Percentiles rank a stretch among this genome's conserved stretches.
Conservation (phyloP, 2,888 invertebrate species). For the Amaurobius ferox region DNA sequence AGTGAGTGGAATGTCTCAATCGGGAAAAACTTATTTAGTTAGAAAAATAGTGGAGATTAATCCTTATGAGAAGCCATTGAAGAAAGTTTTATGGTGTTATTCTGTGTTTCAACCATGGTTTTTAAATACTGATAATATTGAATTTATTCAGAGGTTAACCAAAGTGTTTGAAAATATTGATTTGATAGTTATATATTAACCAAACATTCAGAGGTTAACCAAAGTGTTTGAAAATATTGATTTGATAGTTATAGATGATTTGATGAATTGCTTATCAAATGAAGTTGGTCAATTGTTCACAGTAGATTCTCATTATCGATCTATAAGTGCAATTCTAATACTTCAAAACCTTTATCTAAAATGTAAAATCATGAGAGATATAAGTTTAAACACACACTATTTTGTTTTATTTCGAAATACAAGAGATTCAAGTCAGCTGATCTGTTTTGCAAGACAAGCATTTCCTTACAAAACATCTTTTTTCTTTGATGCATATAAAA, state of each 20-base stretch:
- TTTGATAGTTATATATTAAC: constrained; percentile 24
- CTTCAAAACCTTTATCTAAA: constrained; percentile 40
- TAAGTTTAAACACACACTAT: constrained; percentile 40
- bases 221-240: neutral
- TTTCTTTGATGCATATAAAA: constrained; percentile 66
- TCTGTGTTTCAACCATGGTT: constrained; percentile 28
- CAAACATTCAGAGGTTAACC: constrained; percentile 14
- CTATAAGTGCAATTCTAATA: constrained; percentile 30
- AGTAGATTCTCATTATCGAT: constrained; percentile 23
- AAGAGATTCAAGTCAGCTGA: no score
- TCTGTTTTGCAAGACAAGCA: constrained; percentile 30
- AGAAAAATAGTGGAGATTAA: constrained; percentile 10
- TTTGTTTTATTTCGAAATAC: constrained; percentile 53
- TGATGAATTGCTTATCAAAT: constrained; percentile 17
- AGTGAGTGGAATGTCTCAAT: neutral
- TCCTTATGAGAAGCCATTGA: constrained; percentile 11
- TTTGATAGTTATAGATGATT: constrained; percentile 34
- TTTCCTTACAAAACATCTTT: constrained; percentile 25
- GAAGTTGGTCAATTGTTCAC: constrained; percentile 26
- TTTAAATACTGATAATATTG: constrained; percentile 7
- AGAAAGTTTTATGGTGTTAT: constrained; percentile 35
- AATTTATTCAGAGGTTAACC: constrained; percentile 30
- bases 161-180: neutral
- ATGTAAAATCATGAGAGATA: constrained; percentile 35
- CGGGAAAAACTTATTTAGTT: constrained; percentile 23